These are phyloP conservation scores for Sclerurus mexicanus DNA, from an alignment of 2,113 vertebrate genomes.

Conservation along the genomic window DNA sequence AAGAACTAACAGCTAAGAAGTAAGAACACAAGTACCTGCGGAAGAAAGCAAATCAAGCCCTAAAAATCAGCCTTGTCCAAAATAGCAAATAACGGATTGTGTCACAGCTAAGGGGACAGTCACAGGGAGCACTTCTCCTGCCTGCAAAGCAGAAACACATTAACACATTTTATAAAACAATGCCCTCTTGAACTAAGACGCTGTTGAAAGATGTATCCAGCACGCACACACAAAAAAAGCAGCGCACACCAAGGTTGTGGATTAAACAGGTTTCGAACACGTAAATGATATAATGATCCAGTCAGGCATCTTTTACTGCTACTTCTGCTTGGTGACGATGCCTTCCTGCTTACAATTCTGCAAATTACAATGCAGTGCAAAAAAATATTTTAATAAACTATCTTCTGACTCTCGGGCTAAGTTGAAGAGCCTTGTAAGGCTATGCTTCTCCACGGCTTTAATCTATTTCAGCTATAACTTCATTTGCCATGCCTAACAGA, in stretches of 20 bases:
- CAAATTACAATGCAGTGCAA: neutral
- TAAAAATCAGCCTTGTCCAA: neutral
- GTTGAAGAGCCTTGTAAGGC: constrained; percentile 49
- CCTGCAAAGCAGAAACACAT: constrained; percentile 30
- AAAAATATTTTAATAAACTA: neutral
- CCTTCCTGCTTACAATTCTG: neutral
- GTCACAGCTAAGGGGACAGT: neutral
- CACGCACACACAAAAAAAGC: neutral
- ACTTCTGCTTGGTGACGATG: neutral
- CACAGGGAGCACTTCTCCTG: neutral
- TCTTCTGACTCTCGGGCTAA: constrained; percentile 4
- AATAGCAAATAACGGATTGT: neutral
- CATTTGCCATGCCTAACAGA: constrained; percentile 19
- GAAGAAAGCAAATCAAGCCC: neutral
- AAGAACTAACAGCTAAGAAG: constrained; percentile 23
- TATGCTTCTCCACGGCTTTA: constrained; percentile 29
- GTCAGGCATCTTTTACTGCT: neutral
- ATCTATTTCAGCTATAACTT: constrained; percentile 48
- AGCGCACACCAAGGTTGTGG: neutral
- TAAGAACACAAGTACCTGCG: neutral
- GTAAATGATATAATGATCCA: neutral
- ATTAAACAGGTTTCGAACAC: constrained; percentile 23
- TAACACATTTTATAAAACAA: constrained; percentile 35
- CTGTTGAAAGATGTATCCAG: constrained; percentile 38
- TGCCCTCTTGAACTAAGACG: constrained; percentile 36